Conservation (phyloP, 2,888 invertebrate genomes). For the Sisyra nigra region DNA sequence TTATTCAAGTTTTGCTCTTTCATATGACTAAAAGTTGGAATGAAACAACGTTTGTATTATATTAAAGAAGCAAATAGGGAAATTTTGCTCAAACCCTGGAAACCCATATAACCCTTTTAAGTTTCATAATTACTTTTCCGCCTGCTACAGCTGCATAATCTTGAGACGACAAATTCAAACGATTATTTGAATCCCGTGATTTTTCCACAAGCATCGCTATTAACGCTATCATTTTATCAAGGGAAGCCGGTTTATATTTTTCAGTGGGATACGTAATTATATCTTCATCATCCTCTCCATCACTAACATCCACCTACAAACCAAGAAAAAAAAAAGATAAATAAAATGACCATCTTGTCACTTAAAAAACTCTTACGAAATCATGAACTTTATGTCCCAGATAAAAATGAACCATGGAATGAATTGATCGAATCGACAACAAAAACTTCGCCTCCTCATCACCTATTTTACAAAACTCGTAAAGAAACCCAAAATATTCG, state of each 20-base stretch:
- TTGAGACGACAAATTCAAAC: constrained; percentile 55
- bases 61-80: too few relatives aligned
- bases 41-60: too few relatives aligned
- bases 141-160: constrained; percentile 74
- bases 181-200: constrained; percentile 60
- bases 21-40: too few relatives aligned
- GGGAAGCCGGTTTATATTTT: constrained; percentile 74
- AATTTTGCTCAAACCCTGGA: too few relatives aligned
- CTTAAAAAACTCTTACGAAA: constrained; percentile 32
- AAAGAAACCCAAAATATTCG: constrained; percentile 82
- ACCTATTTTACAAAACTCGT: constrained; percentile 91
- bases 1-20: too few relatives aligned
- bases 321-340: not conserved
- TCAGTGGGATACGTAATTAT: constrained; percentile 45
- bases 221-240: constrained; percentile 90
- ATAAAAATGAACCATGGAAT: constrained; percentile 84
- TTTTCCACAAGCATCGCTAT: constrained; percentile 80
- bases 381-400: constrained; percentile 67
- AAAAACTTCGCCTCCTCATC: constrained; percentile 84
- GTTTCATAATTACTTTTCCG: constrained; percentile 66
- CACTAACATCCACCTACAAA: constrained; percentile 42
- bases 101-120: too few relatives aligned
- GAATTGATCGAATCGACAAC: constrained; percentile 72
- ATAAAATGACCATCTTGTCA: not conserved
- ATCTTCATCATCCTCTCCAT: constrained; percentile 55